Conservation (phyloP, 1,140 invertebrate species). For the Globodera rostochiensis region DNA sequence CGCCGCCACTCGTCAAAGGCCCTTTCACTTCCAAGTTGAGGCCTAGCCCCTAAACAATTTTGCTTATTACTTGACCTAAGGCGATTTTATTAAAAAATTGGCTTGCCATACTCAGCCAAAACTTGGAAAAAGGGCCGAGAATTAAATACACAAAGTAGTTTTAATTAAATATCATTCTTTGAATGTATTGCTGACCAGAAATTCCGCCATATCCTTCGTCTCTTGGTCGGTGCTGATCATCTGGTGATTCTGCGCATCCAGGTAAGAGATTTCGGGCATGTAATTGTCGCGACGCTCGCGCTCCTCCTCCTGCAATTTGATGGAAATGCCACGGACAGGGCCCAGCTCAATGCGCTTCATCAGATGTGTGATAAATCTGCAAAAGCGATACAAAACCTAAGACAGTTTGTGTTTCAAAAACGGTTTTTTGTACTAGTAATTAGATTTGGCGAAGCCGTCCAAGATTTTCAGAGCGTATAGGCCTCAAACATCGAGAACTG, state of each 20-base stretch:
- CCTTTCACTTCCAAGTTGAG: slow-evolving; percentile 28
- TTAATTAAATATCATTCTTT: too few species aligned
- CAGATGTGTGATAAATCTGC: slow-evolving; percentile 94
- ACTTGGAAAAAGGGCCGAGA: too few species aligned
- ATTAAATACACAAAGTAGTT: too few species aligned
- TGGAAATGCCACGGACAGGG: slow-evolving; percentile 95
- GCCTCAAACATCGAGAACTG: too few species aligned
- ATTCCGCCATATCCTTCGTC: slow-evolving; percentile 42
- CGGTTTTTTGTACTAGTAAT: too few species aligned
- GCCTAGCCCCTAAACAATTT: slow-evolving; percentile 4
- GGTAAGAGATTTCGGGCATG: slow-evolving; percentile 78
- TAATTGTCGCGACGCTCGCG: slow-evolving; percentile 98
- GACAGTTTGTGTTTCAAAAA: too few species aligned
- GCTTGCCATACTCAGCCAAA: too few species aligned
- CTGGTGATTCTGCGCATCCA: slow-evolving; percentile 80
- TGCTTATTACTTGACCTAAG: too few species aligned
- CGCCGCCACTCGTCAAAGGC: neutral
- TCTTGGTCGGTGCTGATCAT: slow-evolving; percentile 39
- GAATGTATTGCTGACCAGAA: slow-evolving; percentile 24
- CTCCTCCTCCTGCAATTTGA: slow-evolving; percentile 98
- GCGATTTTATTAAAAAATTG: too few species aligned
- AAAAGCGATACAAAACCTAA: slow-evolving; percentile 25
- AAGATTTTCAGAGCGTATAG: too few species aligned
- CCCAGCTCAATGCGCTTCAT: slow-evolving; percentile 96
- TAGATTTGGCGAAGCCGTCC: too few species aligned